Conservation (phyloP, 1,140 invertebrate genomes). For the Pseudomyrmex sp. region DNA sequence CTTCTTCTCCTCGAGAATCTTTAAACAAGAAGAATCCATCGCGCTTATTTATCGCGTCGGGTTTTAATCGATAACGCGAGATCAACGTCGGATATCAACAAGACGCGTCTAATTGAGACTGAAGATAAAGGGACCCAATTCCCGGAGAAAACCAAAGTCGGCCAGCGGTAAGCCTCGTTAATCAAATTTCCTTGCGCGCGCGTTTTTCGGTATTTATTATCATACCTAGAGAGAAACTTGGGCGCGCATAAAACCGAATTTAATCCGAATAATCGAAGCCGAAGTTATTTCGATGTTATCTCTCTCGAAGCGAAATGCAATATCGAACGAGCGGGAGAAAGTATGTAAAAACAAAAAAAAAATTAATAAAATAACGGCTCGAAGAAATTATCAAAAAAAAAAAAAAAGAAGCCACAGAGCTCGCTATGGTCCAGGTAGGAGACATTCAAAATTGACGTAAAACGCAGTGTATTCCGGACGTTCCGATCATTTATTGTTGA, state of each 20-base stretch:
- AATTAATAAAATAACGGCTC: neutral
- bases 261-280: too few relatives aligned
- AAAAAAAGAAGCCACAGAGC: too few relatives aligned
- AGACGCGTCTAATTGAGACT: neutral
- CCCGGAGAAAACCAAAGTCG: neutral
- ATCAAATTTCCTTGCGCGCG: neutral
- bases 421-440: too few relatives aligned
- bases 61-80: slow-evolving; percentile 28
- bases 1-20: neutral
- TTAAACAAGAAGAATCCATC: slow-evolving; percentile 27
- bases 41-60: slow-evolving; percentile 26
- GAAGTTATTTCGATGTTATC: too few relatives aligned
- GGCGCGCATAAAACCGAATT: too few relatives aligned
- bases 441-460: too few relatives aligned
- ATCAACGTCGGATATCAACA: slow-evolving; percentile 6
- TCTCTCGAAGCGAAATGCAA: too few relatives aligned
- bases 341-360: neutral
- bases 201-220: slow-evolving; percentile 4
- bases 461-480: too few relatives aligned
- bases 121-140: slow-evolving; percentile 14
- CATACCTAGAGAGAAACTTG: neutral
- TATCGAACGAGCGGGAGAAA: too few relatives aligned
- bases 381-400: too few relatives aligned
- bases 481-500: too few relatives aligned
- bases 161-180: neutral